Percentiles rank a stretch among this genome's conserved stretches.
These are phyloP conservation scores for Sycobia sp. DNA, from an alignment of 1,140 invertebrate genomes.

Conservation along the genomic window DNA sequence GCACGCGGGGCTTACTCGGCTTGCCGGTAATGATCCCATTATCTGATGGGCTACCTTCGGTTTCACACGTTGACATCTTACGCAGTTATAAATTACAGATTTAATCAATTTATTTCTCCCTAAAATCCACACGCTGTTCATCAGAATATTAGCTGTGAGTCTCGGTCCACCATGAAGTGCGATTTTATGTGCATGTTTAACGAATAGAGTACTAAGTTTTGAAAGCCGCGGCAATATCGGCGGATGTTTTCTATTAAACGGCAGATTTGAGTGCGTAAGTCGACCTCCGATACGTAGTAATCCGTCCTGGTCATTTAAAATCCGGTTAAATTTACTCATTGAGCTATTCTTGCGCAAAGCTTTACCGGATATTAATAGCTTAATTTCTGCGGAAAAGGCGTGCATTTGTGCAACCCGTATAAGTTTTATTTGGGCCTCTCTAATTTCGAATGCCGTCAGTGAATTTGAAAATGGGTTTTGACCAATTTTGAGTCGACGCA, in stretches of 20 bases:
- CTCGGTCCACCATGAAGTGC: no score
- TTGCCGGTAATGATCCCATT: background rate
- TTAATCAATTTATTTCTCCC: no score
- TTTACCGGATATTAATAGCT: background rate
- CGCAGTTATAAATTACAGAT: no score
- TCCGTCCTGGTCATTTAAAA: background rate
- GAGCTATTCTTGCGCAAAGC: background rate
- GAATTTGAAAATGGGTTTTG: no score
- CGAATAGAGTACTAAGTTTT: background rate
- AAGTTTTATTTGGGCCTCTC: no score
- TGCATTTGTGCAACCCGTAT: background rate
- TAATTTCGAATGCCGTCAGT: no score
- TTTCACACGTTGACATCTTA: no score
- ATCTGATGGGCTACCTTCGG: no score
- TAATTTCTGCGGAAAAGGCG: background rate
- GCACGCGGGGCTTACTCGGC: background rate
- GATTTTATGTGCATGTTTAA: no score
- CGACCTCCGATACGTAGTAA: constrained; percentile 3
- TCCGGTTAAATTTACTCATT: background rate
- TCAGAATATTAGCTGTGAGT: background rate
- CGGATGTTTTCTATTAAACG: background rate
- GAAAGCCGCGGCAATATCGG: background rate
- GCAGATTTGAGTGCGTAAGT: background rate
- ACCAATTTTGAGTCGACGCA: no score
- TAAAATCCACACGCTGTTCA: constrained; percentile 10